Base-by-base conservation (phyloP, 2,888 invertebrate genomes). In the Cheilosia variabilis region DNA sequence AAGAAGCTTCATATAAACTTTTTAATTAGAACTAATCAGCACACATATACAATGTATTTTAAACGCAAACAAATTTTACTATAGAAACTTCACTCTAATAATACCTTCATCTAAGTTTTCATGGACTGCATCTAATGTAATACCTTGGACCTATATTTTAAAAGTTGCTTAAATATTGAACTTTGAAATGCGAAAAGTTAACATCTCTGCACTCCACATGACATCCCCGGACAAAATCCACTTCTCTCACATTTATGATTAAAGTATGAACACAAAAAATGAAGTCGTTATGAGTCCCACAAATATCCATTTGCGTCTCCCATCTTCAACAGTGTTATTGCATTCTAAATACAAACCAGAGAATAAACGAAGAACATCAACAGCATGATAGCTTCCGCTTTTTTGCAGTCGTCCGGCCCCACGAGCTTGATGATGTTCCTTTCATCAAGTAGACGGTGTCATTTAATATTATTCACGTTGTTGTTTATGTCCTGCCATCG, bases 401-500 rank as follows among this genome's bases (percentile, higher is more conserved):
- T 65, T 83, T 37, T 58, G 24, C 63, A 63, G 17, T 19, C 24
- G 52, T 58, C 47, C 65, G 66, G 63, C 55, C 57, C 50, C 60
- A 43, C 34, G 22, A 60, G 60, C 69, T 79, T 75, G 55, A 87
- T 79, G 77, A 72, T 71, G 76, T 41, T 50, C 52, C 69, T 73
- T 72, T 75, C 77, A 76, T 73, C 72, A 73, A 83, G 69, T 79
- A 82, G 84, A 86, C 78, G 68, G 66, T 81, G 81, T 81, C 76
- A 76, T 82, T 87, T 81, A 84, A 84, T 88, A 76, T 78, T 84
- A 76, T 86, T 82, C 75, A 81, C 72, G 78, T 84, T 81, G 80
- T 76, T 86, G 87, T 86, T 88, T 88, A 87, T 87, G 65, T 71
- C 76, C 71, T 81, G 73, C 77, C 87, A 82, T 88, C 87, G 87